Base-by-base conservation (phyloP, 2,888 invertebrate genomes). In the Achlya flavicornis region DNA sequence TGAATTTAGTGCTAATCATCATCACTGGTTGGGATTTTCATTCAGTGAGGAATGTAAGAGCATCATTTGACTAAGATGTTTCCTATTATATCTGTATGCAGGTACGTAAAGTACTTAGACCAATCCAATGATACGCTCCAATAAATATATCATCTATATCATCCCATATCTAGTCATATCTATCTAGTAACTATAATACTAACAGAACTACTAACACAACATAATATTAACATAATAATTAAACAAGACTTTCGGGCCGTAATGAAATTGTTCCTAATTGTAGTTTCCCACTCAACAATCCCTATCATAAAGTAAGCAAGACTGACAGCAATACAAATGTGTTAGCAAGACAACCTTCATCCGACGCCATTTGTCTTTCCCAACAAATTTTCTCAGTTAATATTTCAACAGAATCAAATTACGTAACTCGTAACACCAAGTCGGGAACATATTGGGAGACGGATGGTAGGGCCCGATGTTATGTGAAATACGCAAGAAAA, bases 321-420 rank as follows among this genome's bases (percentile, higher is more conserved):
- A 60, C 62, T 57, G 19, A 64, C 62, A 57, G 59, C 60, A 60
- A 46, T 60, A 57, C 62, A 61, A 64, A 65, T 61, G 63, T 58
- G 61, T 62, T 62, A 58, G 62, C 41, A 12, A 58, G 61, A 64
- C 61, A 69, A 70, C 68, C 74, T 70, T 71, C 66, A 66, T 70
- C 70, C 73, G 63, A 41, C 70, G 66, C 80, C 81, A 85, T 89
- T 86, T 84, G 80, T 88, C 86, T 84, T 80, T 74, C 67, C 73
- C 72, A 78, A 75, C 78, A 77, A 82, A 87, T 86, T 89, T 88
- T 87, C 86, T 81, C 81, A 86, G 89, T 89, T 90, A 89, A 91
- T 91, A 90, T 89, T 90, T 89, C 89, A 89, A 80, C 76, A 72
- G 88, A 89, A 90, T 90, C 90, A 91, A 91, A 91, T 91, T 90